Evolutionary conservation across 2,888 invertebrate species (phyloP).

Genomic region (Aelia acuminata): DNA sequence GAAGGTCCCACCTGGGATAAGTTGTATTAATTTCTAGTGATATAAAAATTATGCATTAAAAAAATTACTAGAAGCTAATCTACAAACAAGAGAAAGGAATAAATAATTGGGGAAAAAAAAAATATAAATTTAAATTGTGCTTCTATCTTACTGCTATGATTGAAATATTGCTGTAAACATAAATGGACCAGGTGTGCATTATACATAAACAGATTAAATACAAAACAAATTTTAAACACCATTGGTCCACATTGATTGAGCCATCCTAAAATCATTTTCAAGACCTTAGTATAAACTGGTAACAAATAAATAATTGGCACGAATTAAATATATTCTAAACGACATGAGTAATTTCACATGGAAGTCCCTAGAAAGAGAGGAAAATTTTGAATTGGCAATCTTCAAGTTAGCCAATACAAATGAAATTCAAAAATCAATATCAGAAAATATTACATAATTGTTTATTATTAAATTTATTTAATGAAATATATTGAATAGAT

Average conservation of each 20-base stretch:
- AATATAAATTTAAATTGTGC: constrained; percentile 23
- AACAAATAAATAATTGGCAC: constrained; percentile 65
- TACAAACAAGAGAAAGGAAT: constrained; percentile 26
- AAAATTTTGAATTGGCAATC: constrained; percentile 30
- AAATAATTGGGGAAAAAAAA: neutral
- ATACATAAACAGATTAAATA: constrained; percentile 60
- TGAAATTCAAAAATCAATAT: neutral
- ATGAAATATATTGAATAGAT: neutral
- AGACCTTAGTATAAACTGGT: constrained; percentile 64
- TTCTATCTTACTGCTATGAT: constrained; percentile 50
- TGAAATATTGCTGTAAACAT: constrained; percentile 35
- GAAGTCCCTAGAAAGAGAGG: constrained; percentile 39
- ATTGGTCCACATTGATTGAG: constrained; percentile 65
- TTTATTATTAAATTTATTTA: neutral
- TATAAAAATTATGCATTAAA: constrained; percentile 7
- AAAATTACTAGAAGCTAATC: constrained; percentile 9
- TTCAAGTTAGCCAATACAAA: neutral
- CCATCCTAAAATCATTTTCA: constrained; percentile 62
- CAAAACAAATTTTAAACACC: constrained; percentile 60
- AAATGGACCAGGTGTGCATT: constrained; percentile 61
- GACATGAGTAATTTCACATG: constrained; percentile 55
- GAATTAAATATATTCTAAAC: constrained; percentile 63
- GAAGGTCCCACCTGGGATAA: constrained; percentile 57
- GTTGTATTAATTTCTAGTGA: constrained; percentile 37
- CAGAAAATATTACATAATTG: neutral